Evolutionary conservation across 2,888 invertebrate species (phyloP), one percentile per base, ranked within the genome.

Genomic region (Polia nebulosa): DNA sequence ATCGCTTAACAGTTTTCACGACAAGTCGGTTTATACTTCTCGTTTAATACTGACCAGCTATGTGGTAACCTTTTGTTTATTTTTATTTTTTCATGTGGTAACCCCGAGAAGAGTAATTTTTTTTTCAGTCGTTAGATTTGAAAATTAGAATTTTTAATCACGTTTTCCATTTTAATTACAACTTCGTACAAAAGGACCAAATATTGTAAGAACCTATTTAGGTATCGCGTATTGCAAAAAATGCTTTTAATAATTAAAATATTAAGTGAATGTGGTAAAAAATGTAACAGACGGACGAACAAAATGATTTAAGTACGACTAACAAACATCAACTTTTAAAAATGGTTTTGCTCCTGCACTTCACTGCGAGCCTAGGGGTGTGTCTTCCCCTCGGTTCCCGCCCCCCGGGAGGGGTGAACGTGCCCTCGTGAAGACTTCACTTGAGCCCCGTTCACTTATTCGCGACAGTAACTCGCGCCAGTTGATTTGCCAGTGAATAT

Each of bases 381-480:
- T 94, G 94, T 93, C 93, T 90, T 91, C 89, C 90, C 91, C 89
- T 85, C 89, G 81, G 87, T 87, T 85, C 84, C 91, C 92, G 90
- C 90, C 89, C 88, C 81, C 78, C 76, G 72, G 89, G 89, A 90
- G 91, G 90, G 89, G 88, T 87, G 85, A 85, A 80, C 78, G 84
- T 76, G 80, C 85, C 83, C 92, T 91, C 88, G 88, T 87, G 81
- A 82, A 86, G 85, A 88, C 90, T 90, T 85, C 78, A 84, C 86
- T 88, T 75, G 87, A 89, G 93, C 89, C 80, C 77, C 89, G 88
- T 92, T 94, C 81, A 81, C 68, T 80, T 44, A 65, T 39, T 36
- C 51, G 74, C 25, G 60, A 66, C 34, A 73, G 62, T 66, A 45
- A 72, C 68, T 81, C 7, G 72, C 47, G 66, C 72, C 29, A 84